Base-by-base conservation (phyloP, 1,140 invertebrate species). In the Acyrthosiphon pisum region DNA sequence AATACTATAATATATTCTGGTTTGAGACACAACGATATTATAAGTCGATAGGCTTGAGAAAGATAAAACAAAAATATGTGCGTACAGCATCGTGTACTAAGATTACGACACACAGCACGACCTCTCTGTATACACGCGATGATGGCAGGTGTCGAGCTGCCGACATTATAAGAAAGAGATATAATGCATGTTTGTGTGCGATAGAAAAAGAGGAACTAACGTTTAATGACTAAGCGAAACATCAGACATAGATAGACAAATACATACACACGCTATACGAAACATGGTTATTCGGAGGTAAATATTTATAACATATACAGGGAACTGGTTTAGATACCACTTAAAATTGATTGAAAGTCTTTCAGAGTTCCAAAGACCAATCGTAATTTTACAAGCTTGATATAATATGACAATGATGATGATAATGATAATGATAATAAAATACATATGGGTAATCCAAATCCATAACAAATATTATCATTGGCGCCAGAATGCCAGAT, bases 151-250 rank as follows among this genome's bases (percentile, higher is more conserved):
- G 91, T 93, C 68, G 91, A 92, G 88, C 88, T 41, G 88, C 88
- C 88, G 88, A 90, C 88, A 60, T 90, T n/a, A 60, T 44, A 56
- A 26, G 30, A 91, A 56, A 68, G n/a, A 60, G 2, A 41, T 35
- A 68, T 68, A 50, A n/a, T 48, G 41, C 20, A 30, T 46, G 26
- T 44, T 0, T 76, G 90, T 46, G 26, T 30, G 30, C 7, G 30
- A 44, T 26, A 44, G 60, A 83, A 18, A 91, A n/a, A 92, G 76
- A 50, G 6, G 35, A 92, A 92, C 84, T 84, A 83, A 92, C 76
- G 81, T 92, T 92, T 92, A 92, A 84, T 92, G 91, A 92, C 91
- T 92, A 92, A 92, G 91, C 91, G 81, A 92, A 92, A 92, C 81
- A 92, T 91, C 68, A 23, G 44, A 91, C 91, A 14, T 53, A 35